These are phyloP conservation scores for Procambarus virginalis DNA, from an alignment of 1,140 invertebrate species.

Conservation along the genomic window DNA sequence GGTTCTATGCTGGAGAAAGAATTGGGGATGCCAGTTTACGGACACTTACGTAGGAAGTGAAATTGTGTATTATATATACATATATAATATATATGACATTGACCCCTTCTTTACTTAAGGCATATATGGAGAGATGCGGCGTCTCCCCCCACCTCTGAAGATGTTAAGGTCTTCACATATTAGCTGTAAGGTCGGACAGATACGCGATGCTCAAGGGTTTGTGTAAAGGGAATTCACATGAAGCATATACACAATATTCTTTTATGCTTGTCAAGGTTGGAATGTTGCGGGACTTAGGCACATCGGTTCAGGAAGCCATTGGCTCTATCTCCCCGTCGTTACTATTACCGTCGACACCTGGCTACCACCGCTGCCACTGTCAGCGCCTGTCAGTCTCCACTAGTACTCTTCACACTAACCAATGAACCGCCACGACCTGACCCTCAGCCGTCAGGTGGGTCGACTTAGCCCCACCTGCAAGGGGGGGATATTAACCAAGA, in stretches of 20 bases:
- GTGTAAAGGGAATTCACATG: background rate
- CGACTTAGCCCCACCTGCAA: no score
- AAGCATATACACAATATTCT: no score
- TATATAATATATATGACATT: background rate
- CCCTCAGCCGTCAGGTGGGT: background rate
- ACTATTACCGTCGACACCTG: background rate
- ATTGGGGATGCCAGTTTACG: no score
- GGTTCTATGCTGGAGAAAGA: no score
- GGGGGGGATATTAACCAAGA: no score
- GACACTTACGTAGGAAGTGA: background rate
- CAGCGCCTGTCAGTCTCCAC: background rate
- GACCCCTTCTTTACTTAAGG: slow-evolving; percentile 13
- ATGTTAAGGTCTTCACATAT: slow-evolving; percentile 11
- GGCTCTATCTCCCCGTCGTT: background rate
- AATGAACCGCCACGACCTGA: background rate
- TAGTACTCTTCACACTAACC: background rate
- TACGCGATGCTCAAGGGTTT: slow-evolving; percentile 40
- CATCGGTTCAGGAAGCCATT: background rate
- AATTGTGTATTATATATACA: background rate
- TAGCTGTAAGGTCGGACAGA: slow-evolving; percentile 18
- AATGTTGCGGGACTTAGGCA: no score
- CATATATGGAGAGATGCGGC: background rate
- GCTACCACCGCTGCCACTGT: background rate
- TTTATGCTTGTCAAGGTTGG: no score
- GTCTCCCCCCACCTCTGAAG: background rate